Evolutionary conservation across 2,797 vertebrate species (phyloP), one percentile per base, ranked within the genome.

Genomic region (Rhinophrynus dorsalis): DNA sequence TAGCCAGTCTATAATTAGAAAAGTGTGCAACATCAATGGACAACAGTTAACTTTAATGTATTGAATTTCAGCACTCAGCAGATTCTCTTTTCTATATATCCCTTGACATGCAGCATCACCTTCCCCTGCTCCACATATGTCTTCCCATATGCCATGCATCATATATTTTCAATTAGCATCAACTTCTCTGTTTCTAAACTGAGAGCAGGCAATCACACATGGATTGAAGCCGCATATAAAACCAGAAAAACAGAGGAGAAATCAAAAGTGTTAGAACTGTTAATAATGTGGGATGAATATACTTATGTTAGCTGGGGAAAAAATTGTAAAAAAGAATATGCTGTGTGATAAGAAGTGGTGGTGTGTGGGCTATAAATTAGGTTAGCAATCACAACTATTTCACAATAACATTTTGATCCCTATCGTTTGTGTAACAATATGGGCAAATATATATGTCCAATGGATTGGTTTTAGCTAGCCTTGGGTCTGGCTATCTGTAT

Each of bases 101-200:
- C 35, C 35, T 69, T 42, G 44, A 57, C 29, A 55, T 45, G 6
- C 38, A 45, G 29, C 26, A 55, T 55, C 35, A 62, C 67, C 58
- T 70, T 60, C 55, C 67, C 20, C 29, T 1, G 50, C 48, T 55
- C 27, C 58, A 62, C 58, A 70, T 61, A 62, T 45, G 67, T 44
- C 48, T 62, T 20, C 35, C 67, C 67, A 70, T 70, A 62, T 70
- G 67, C 58, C 26, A 56, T 70, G 67, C 58, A 62, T 62, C 67
- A 62, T 70, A 62, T 62, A 70, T 62, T 70, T 69, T 70, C 67
- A 70, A 70, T 70, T 70, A 70, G 48, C 47, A 35, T 57, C 52
- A 18, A 18, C 20, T 45, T 59, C 27, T 59, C 21, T 51, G 33
- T 45, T 52, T 12, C 21, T 54, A 57, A 35, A 27, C 54, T 26